These are phyloP conservation scores for Onthophagus sagittarius DNA, from an alignment of 2,888 invertebrate species.

Conservation along the genomic window DNA sequence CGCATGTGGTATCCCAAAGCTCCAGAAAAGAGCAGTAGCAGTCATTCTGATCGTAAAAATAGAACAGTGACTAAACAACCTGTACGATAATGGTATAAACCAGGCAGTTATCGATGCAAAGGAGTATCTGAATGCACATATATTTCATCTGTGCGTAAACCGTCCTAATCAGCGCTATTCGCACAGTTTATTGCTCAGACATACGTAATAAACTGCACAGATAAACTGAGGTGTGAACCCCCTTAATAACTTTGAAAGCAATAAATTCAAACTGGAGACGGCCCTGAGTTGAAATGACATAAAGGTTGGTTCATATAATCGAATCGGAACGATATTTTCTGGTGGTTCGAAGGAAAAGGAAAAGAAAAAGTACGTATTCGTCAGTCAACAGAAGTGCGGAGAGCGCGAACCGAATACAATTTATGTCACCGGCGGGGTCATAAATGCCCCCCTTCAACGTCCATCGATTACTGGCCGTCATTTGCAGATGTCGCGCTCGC, in stretches of 20 bases:
- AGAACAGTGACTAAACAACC: no score
- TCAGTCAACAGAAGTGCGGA: background rate
- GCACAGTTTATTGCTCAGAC: no score
- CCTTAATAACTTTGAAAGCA: background rate
- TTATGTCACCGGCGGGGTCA: background rate
- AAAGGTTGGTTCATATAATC: background rate
- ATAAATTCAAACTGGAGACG: background rate
- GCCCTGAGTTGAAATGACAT: background rate
- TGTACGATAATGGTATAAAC: no score
- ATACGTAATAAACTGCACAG: no score
- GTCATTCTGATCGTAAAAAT: no score
- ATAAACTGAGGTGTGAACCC: no score
- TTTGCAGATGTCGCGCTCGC: background rate
- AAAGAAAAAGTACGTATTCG: background rate
- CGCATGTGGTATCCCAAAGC: no score
- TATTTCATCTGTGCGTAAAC: no score
- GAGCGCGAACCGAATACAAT: background rate
- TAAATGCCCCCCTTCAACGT: background rate
- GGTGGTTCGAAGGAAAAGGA: background rate
- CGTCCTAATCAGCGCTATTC: no score
- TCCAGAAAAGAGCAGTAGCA: no score
- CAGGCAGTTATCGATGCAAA: no score
- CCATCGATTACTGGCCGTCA: background rate
- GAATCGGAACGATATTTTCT: background rate
- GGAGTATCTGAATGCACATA: no score